Percentiles rank a stretch among this genome's conserved stretches.
phyloP scores from a whole-genome alignment of 2,797 vertebrate species.

The Ptychadena robeensis region DNA sequence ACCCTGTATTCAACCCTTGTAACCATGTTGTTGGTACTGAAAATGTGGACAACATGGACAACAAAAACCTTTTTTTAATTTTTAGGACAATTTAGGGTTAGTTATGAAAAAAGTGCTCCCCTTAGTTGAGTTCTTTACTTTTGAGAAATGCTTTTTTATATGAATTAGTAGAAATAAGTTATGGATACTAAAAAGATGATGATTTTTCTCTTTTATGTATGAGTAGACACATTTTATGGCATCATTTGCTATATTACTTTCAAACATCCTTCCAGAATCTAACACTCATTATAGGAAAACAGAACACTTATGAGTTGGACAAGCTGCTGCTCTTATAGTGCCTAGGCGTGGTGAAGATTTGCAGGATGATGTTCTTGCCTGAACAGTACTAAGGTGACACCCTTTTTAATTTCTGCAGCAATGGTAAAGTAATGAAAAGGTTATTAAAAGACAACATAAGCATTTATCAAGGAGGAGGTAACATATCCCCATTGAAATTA shows the following conservation, averaged over 20 bases:
- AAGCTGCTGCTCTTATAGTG: not conserved
- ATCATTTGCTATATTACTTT: not conserved
- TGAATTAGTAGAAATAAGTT: not conserved
- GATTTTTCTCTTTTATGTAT: not conserved
- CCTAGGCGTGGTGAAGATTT: not conserved
- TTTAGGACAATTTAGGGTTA: too few species aligned
- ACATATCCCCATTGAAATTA: not conserved
- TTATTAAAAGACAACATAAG: not conserved
- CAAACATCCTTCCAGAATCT: not conserved
- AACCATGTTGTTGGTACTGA: too few species aligned
- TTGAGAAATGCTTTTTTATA: not conserved
- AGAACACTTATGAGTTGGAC: not conserved
- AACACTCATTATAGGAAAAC: not conserved
- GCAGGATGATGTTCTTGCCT: not conserved
- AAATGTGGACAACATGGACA: too few species aligned
- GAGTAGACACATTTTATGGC: not conserved
- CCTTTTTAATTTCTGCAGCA: not conserved
- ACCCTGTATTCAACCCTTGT: too few species aligned
- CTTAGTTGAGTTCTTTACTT: not conserved
- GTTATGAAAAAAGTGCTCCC: too few species aligned
- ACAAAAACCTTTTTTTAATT: too few species aligned
- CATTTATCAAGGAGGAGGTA: not conserved
- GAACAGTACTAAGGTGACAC: not conserved
- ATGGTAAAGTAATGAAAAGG: not conserved
- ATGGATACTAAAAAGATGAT: not conserved